A percentile compares a stretch with the other conserved stretches of the same genome.
These are phyloP conservation scores for Tridacna crocea DNA, from an alignment of 2,888 invertebrate species.

Conservation along the genomic window DNA sequence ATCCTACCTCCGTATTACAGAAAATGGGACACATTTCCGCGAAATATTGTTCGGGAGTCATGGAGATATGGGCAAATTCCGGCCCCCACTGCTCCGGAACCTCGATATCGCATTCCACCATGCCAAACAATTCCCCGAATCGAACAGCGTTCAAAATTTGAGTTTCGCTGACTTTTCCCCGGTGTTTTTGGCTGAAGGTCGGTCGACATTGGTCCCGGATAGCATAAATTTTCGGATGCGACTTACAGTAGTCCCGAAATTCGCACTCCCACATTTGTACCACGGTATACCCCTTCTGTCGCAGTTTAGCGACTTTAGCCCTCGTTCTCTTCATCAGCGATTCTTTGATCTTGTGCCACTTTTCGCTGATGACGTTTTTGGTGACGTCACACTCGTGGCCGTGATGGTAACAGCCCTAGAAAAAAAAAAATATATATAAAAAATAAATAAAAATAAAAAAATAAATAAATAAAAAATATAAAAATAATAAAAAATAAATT, in stretches of 20 bases:
- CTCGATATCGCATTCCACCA: slow-evolving; percentile 43
- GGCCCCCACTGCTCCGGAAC: slow-evolving; percentile 43
- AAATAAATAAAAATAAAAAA: not conserved
- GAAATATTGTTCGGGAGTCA: slow-evolving; percentile 32
- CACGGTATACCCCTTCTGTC: slow-evolving; percentile 30
- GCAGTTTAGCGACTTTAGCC: slow-evolving; percentile 12
- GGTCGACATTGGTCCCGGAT: slow-evolving; percentile 30
- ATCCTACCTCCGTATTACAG: slow-evolving; percentile 38
- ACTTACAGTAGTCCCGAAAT: slow-evolving; percentile 18
- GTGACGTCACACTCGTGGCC: slow-evolving; percentile 39
- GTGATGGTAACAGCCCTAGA: slow-evolving; percentile 44
- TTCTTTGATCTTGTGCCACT: slow-evolving; percentile 29
- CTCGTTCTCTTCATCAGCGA: slow-evolving; percentile 12
- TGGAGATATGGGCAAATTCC: slow-evolving; percentile 16
- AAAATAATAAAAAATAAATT: too few relatives aligned
- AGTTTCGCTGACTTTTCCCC: slow-evolving; percentile 28
- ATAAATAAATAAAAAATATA: not conserved
- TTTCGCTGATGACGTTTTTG: slow-evolving; percentile 32
- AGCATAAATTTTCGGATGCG: slow-evolving; percentile 34
- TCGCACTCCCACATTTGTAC: slow-evolving; percentile 49
- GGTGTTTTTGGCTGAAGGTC: slow-evolving; percentile 23
- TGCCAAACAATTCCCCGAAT: slow-evolving; percentile 27
- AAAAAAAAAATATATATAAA: not conserved
- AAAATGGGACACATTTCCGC: slow-evolving; percentile 51
- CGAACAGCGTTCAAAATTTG: slow-evolving; percentile 35